A percentile compares a stretch with the other conserved stretches of the same genome.
phyloP scores from a whole-genome alignment of 2,888 invertebrate genomes.

The Ephialtes manifestator region DNA sequence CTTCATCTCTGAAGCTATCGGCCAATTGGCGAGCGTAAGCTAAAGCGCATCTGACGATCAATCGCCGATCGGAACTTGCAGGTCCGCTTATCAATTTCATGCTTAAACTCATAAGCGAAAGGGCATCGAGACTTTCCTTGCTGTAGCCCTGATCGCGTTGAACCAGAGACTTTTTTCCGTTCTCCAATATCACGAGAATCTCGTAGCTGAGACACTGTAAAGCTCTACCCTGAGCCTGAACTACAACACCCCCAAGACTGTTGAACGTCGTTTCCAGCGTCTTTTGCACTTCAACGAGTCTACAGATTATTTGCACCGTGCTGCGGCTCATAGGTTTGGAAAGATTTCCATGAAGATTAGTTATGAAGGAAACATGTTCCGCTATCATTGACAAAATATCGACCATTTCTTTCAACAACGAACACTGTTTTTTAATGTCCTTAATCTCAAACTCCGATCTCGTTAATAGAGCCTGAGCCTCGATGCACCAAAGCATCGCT shows the following conservation, averaged over 20 bases:
- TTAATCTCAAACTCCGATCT: constrained; percentile 74
- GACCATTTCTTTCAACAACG: constrained; percentile 87
- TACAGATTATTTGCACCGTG: constrained; percentile 92
- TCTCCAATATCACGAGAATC: constrained; percentile 89
- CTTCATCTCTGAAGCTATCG: constrained; percentile 83
- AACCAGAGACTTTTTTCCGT: constrained; percentile 87
- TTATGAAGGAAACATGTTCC: constrained; percentile 88
- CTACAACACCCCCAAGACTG: constrained; percentile 90
- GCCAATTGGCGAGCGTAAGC: constrained; percentile 87
- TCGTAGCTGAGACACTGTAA: constrained; percentile 93
- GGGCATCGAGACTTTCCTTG: constrained; percentile 81
- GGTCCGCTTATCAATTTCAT: constrained; percentile 85
- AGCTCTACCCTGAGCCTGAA: constrained; percentile 92
- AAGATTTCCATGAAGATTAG: constrained; percentile 90
- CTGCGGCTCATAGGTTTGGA: constrained; percentile 93
- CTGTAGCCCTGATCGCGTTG: constrained; percentile 82
- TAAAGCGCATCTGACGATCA: constrained; percentile 90
- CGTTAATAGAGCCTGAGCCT: constrained; percentile 87
- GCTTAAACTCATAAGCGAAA: constrained; percentile 80
- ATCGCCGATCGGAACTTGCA: constrained; percentile 89
- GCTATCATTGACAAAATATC: constrained; percentile 85
- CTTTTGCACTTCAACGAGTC: constrained; percentile 93
- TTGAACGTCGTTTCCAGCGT: constrained; percentile 91
- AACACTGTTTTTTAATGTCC: constrained; percentile 83
- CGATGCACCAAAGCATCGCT: constrained; percentile 84